Evolutionary conservation across 1,140 invertebrate species (phyloP).

Genomic region (Periplaneta americana): DNA sequence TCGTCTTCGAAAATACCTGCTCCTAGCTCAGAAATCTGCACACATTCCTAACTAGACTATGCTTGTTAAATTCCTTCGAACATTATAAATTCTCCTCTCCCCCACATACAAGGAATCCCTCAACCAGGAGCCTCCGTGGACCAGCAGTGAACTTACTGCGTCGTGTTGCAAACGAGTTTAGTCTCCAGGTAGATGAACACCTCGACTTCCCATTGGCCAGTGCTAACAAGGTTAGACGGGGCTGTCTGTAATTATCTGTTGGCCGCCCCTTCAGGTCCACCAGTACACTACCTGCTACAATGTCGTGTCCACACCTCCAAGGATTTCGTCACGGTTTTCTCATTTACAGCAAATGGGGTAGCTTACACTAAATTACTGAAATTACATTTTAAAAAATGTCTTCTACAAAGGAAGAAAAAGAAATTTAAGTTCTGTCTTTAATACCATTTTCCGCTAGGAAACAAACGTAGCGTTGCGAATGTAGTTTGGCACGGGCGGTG

Average conservation of each 20-base stretch:
- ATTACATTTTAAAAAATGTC: too few species aligned
- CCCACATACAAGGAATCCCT: background rate
- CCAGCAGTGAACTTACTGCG: too few species aligned
- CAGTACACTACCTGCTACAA: background rate
- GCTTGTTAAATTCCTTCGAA: background rate
- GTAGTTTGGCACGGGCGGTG: too few species aligned
- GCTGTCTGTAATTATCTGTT: background rate
- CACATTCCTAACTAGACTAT: background rate
- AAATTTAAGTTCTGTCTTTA: too few species aligned
- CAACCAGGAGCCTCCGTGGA: background rate
- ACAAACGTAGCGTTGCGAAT: too few species aligned
- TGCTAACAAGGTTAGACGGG: background rate
- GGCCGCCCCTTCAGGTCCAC: background rate
- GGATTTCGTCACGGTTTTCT: too few species aligned
- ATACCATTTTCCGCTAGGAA: too few species aligned
- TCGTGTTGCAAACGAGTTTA: background rate
- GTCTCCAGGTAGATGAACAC: background rate
- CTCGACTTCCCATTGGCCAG: background rate
- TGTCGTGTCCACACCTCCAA: background rate
- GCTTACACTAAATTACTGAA: too few species aligned
- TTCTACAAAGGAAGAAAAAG: too few species aligned
- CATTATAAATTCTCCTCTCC: background rate
- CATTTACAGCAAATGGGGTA: too few species aligned
- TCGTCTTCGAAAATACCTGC: too few species aligned
- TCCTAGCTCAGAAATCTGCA: too few species aligned